These are phyloP conservation scores for Mormyrops attenuatus DNA, from an alignment of 2,797 vertebrate species.

Conservation along the genomic window DNA sequence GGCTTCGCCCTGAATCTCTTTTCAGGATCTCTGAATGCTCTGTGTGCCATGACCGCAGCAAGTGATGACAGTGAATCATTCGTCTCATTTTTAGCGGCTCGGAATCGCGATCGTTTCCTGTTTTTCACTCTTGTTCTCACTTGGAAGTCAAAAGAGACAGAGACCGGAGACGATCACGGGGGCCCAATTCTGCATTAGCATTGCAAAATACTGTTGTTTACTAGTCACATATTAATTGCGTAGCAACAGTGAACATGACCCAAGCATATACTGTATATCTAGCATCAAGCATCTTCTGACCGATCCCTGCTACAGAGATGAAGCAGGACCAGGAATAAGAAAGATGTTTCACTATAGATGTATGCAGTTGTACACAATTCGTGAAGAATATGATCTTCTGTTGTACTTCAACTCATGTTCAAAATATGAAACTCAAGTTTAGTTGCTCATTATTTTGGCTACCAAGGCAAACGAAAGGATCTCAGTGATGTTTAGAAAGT, in stretches of 20 bases:
- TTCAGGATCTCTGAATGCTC: neutral
- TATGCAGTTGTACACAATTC: neutral
- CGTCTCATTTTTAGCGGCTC: neutral
- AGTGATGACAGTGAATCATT: neutral
- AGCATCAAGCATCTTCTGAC: neutral
- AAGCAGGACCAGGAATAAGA: neutral
- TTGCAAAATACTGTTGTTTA: neutral
- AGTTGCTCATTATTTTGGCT: neutral
- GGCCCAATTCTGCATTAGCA: neutral
- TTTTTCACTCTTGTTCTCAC: neutral
- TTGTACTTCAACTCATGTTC: neutral
- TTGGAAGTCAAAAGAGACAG: neutral
- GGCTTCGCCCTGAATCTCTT: neutral
- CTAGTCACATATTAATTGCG: neutral
- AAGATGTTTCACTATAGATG: neutral
- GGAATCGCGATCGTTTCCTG: neutral
- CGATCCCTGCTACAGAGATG: neutral
- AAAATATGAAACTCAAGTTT: neutral
- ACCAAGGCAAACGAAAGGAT: neutral
- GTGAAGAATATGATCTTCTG: neutral
- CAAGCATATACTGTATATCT: neutral
- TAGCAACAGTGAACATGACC: neutral
- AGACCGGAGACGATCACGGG: neutral
- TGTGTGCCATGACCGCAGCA: neutral
- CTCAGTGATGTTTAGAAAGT: neutral